Evolutionary conservation across 2,888 invertebrate genomes (phyloP), one percentile per base, ranked within the genome.

Genomic region (Ophioninae sp.): DNA sequence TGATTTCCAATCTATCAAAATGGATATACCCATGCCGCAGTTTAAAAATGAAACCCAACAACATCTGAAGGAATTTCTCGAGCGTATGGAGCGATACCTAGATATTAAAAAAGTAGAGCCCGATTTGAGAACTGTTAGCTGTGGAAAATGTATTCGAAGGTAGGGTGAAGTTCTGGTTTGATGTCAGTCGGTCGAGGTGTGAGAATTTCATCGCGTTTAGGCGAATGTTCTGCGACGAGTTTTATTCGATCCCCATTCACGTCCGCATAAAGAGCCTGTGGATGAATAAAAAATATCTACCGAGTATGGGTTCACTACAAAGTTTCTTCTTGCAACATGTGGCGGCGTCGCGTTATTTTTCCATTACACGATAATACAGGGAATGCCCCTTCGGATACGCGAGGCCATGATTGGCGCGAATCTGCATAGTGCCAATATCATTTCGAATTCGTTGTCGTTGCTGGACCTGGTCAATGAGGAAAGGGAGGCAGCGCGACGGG

Each of bases 291-390:
- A 13, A 37, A 37, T 64, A 64, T 30, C 7, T 7, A 6, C 17
- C 64, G 6, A 17, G 6, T 17, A 13, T 13, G 5, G 62, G 62
- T 23, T 17, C 62, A 1, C 23, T 62, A 13, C 62, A 62, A 62
- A 62, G 30, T 0, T 62, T 30, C 30, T 62, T 62, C 13, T 30
- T 30, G 5, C n/a, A 72, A 20, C 72, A 72, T 21, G 61, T 59
- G 1, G 61, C 59, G 7, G 39, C 39, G 3, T 57, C 59, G 59
- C 39, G 61, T 21, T 30, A 72, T 72, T 72, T 61, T 7, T 85
- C 5, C 64, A 81, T 61, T 85, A 84, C 56, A 75, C 39, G 21
- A 72, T 85, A 6, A 50, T 86, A 8, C 79, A 86, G 57, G 84
- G 84, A 83, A 41, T 85, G 17, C 85, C 84, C 2, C n/a, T 81